Evolutionary conservation across 2,113 vertebrate species (phyloP), one percentile per base, ranked within the genome.

Genomic region (Propithecus coquereli): DNA sequence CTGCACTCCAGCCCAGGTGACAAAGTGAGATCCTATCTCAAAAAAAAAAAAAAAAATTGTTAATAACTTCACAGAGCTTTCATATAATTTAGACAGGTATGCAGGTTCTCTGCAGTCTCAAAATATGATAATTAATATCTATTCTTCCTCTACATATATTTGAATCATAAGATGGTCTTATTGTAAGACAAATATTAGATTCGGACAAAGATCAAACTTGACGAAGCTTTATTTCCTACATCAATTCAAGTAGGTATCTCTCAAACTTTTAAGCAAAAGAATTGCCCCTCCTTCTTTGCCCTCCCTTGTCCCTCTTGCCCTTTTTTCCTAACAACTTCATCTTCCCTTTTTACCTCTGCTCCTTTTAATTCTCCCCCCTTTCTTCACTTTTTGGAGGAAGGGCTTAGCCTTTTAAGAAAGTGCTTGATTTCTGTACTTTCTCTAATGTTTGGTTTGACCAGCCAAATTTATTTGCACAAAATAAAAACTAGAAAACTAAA

Each of bases 401-500:
- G 57, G 16, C 50, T 76, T 85, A 63, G 13, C 16, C 10, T 87
- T 90, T 92, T 45, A 40, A 88, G 45, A 76, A 91, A 73, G 7
- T 83, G 27, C 52, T 94, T 89, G 63, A 7, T 66, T 79, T 40
- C 32, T 68, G 8, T 11, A 34, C 50, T 82, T 47, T 40, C 23
- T 86, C 17, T 68, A 68, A 86, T 59, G 14, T 5, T 52, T 71
- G 9, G 5, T 85, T 27, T 89, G 57, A 93, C 18, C n/a, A 88
- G 66, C 2, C 40, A 70, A 37, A 17, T 34, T 16, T 63, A 22
- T 61, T 79, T 43, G 47, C 47, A 73, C 73, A 91, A 93, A 77
- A 88, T 81, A 16, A 45, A 88, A 91, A 66, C 74, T 77, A 71
- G 45, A 81, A 96, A 91, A 80, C n/a, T n/a, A 63, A 68, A 79